Conservation (phyloP, 2,888 invertebrate species). For the Ashinkailepas kermadecensis region DNA sequence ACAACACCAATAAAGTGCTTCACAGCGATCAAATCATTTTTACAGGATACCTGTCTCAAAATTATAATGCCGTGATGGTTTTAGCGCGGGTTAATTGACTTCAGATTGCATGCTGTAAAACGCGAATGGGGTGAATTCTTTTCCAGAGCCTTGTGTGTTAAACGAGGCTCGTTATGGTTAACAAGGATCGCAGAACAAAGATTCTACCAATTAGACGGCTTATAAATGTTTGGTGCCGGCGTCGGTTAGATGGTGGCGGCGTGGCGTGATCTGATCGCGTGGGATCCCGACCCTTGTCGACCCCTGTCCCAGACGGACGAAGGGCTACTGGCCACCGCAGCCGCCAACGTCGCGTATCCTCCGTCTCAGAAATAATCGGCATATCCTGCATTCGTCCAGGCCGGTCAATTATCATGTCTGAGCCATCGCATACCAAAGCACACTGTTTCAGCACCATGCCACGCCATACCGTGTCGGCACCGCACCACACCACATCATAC, state of each 20-base stretch:
- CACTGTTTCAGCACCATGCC: no score
- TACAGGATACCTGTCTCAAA: constrained; percentile 13
- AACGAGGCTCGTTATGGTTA: constrained; percentile 16
- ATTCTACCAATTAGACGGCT: not conserved
- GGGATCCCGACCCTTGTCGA: no score
- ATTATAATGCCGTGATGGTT: constrained; percentile 17
- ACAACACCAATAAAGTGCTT: constrained; percentile 17
- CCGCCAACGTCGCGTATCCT: no score
- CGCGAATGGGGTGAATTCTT: not conserved
- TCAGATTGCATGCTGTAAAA: constrained; percentile 8
- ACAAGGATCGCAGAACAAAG: constrained; percentile 18
- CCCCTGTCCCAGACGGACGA: no score
- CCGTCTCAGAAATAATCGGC: no score
- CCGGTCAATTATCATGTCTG: no score
- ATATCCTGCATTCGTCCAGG: no score
- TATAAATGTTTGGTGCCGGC: not conserved
- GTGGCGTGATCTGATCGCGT: no score
- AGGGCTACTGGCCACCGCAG: no score
- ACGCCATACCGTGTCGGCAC: no score
- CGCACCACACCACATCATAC: no score
- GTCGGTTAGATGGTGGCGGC: not conserved
- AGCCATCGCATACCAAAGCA: no score
- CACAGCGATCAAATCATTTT: constrained; percentile 14
- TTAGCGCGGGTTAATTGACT: constrained; percentile 16
- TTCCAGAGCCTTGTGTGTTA: constrained; percentile 1